Base-by-base conservation (phyloP, 53 echinoderm and acorn worm genomes). In the Stichopus horrens region DNA sequence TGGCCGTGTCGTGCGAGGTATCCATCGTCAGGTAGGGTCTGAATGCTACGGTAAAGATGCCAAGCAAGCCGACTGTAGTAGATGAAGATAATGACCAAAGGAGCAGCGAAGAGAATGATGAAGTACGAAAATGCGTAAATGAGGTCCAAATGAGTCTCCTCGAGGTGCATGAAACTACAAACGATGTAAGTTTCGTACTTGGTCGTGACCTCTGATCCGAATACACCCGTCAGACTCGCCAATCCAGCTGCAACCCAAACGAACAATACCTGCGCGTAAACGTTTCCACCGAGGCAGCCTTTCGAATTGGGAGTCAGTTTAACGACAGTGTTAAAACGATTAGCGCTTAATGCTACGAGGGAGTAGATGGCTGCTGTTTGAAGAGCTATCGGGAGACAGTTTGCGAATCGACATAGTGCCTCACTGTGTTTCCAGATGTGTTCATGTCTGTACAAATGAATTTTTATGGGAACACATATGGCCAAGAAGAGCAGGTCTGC, bases 41-140 rank as follows among this genome's bases (percentile, higher is more conserved):
- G 74, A 74, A 87, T 87, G 52, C 87, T 87, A 22, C 74, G 74
- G 21, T 74, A 74, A 74, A 87, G 75, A 55, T 87, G 87, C 74
- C 75, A 87, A 21, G 87, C 87, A 5, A 87, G 87, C n/a, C 87
- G 55, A 75, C 87, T 87, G 87, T 87, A 87, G 23, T 87, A 87
- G 21, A 87, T 53, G 20, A 74, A 87, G 19, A 87, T 87, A 21
- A 87, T 74, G 7, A 87, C 21, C 58, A 87, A 57, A 0, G 87
- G 87, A 74, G 74, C 52, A 6, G 75, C 87, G 73, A 87, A 87
- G 16, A 87, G 53, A 54, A 87, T 16, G 5, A n/a, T 21, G 73
- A 87, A 87, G 75, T 74, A 53, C 4, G 87, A 20, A 20, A 87
- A n/a, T 21, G 87, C 57, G 87, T 74, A 75, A 74, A 75, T 75